Evolutionary conservation across 1,140 invertebrate species (phyloP).

Genomic region (Euschistus heros): DNA sequence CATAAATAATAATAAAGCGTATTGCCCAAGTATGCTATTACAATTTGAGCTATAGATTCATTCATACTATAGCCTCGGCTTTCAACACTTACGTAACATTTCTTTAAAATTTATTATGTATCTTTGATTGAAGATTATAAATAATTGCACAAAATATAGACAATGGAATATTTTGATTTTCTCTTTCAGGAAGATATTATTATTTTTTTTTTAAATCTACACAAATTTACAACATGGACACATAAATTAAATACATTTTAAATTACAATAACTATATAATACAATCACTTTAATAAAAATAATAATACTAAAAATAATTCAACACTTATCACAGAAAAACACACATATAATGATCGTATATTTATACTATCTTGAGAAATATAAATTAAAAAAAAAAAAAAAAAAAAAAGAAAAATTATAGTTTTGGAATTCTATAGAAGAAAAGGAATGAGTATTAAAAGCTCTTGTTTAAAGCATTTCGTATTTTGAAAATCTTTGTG

Average conservation of each 20-base stretch:
- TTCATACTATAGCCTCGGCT: conserved; percentile 8
- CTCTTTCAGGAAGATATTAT: conserved; percentile 28
- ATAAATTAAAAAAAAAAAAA: conserved; percentile 17
- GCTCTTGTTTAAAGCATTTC: conserved; percentile 18
- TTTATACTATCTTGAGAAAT: conserved; percentile 14
- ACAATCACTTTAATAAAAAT: conserved; percentile 27
- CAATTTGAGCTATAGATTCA: neutral
- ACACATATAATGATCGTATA: conserved; percentile 24
- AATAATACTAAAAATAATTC: conserved; percentile 25
- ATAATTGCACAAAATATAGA: conserved; percentile 29
- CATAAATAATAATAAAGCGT: conserved; percentile 6
- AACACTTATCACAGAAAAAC: conserved; percentile 31
- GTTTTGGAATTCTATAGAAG: conserved; percentile 15
- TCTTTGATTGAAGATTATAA: conserved; percentile 23
- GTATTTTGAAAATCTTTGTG: conserved; percentile 9
- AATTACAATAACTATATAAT: conserved; percentile 27
- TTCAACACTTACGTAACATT: conserved; percentile 12
- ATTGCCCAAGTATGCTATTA: neutral
- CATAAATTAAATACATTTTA: conserved; percentile 26
- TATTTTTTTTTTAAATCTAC: conserved; percentile 24
- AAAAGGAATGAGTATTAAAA: conserved; percentile 18
- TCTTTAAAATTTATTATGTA: neutral
- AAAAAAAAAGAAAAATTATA: neutral
- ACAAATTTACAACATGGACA: conserved; percentile 28
- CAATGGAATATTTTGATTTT: conserved; percentile 28